Evolutionary conservation across 2,113 vertebrate species (phyloP).

Genomic region (Colinus virginianus): DNA sequence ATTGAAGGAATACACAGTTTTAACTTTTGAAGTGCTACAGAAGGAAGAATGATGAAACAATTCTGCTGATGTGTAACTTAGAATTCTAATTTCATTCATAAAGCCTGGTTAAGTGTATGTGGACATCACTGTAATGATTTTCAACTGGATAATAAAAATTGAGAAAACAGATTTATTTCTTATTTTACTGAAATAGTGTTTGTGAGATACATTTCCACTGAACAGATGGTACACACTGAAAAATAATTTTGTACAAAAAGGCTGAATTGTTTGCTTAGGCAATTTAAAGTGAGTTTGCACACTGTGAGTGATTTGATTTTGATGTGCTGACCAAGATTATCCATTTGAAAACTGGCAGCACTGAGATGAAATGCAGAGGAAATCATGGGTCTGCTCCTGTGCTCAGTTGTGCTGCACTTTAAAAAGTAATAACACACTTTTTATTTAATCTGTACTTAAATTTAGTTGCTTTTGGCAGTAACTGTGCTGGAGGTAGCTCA

Average conservation of each 20-base stretch:
- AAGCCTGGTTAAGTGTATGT: background rate
- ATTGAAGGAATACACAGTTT: background rate
- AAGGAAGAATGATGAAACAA: background rate
- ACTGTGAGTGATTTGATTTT: background rate
- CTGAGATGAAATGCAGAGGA: background rate
- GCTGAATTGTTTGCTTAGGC: background rate
- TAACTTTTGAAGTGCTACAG: background rate
- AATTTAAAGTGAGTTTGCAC: background rate
- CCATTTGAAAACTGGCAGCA: background rate
- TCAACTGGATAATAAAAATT: background rate
- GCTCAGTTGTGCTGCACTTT: background rate
- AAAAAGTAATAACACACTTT: background rate
- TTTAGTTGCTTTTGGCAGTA: background rate
- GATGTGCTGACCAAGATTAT: background rate
- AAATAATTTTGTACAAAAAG: conserved; percentile 5
- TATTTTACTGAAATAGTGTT: conserved; percentile 1
- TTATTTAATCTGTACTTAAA: background rate
- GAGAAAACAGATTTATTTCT: conserved; percentile 9
- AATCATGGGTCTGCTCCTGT: accelerated
- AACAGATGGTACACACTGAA: conserved; percentile 10
- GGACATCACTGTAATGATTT: background rate
- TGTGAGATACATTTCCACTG: background rate
- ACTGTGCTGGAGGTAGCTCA: background rate
- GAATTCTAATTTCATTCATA: background rate
- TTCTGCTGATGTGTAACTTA: background rate